Evolutionary conservation across 2,888 invertebrate genomes (phyloP).

Genomic region (Drepana falcataria): DNA sequence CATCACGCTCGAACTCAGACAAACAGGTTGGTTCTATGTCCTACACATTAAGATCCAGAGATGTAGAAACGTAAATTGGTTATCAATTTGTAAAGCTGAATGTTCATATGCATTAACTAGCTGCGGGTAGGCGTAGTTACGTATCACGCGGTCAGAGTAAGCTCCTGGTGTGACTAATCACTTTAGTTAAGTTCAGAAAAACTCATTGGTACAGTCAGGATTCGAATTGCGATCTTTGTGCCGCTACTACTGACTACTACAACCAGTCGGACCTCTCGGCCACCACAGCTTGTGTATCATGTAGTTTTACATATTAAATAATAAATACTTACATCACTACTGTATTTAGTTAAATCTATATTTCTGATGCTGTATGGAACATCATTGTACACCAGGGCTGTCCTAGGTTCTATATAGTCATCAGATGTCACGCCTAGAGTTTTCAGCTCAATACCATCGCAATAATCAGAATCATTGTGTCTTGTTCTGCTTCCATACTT

Average conservation of each 20-base stretch:
- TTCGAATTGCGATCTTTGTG: too few species aligned
- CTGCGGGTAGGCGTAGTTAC: too few species aligned
- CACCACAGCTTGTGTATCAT: too few species aligned
- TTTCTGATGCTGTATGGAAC: conserved; percentile 45
- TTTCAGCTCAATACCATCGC: conserved; percentile 41
- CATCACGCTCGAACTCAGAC: conserved; percentile 64
- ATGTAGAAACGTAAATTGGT: neutral
- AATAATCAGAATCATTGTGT: conserved; percentile 18
- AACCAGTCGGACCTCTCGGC: too few species aligned
- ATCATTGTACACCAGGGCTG: conserved; percentile 34
- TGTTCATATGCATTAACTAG: too few species aligned
- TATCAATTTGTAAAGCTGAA: too few species aligned
- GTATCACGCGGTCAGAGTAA: too few species aligned
- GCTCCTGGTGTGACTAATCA: too few species aligned
- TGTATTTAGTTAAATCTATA: conserved; percentile 55
- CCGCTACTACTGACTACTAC: too few species aligned
- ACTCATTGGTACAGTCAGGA: too few species aligned
- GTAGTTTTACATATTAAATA: neutral
- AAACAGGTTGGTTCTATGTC: conserved; percentile 63
- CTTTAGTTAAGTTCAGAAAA: too few species aligned
- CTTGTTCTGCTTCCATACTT: conserved; percentile 18
- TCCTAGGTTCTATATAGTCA: conserved; percentile 60
- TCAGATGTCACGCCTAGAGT: conserved; percentile 49
- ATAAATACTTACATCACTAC: conserved; percentile 45
- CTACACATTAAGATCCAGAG: conserved; percentile 21